Evolutionary conservation across 2,797 vertebrate genomes (phyloP).

Genomic region (Arvicola amphibius): DNA sequence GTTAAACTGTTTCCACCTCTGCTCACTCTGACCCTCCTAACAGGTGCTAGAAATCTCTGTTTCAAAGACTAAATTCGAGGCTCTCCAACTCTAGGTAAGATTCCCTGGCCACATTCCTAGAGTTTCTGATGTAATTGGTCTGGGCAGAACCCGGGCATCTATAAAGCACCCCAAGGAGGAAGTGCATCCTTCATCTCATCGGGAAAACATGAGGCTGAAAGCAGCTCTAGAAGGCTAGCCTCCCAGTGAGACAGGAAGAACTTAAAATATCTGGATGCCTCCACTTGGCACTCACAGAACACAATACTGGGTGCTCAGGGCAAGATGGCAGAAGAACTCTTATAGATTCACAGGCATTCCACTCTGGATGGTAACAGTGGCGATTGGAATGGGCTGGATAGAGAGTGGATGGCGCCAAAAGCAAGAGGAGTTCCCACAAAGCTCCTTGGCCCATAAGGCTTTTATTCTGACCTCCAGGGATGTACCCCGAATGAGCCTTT

Average conservation of each 20-base stretch:
- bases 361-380: background rate
- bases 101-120: background rate
- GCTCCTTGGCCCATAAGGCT: background rate
- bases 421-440: background rate
- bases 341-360: background rate
- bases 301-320: background rate
- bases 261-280: background rate
- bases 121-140: background rate
- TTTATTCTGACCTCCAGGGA: background rate
- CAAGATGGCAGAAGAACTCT: background rate
- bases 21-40: background rate
- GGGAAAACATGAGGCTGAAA: background rate
- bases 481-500: background rate
- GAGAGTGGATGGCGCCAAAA: background rate
- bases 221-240: background rate
- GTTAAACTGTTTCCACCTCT: background rate
- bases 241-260: background rate
- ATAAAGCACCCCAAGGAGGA: background rate
- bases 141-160: background rate
- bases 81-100: background rate
- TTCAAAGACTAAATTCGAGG: background rate
- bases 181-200: background rate
- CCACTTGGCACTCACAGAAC: background rate
- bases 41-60: background rate
- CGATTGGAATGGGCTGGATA: fast-evolving